Evolutionary conservation across 2,113 vertebrate species (phyloP).

Genomic region (Coryphaenoides rupestris): DNA sequence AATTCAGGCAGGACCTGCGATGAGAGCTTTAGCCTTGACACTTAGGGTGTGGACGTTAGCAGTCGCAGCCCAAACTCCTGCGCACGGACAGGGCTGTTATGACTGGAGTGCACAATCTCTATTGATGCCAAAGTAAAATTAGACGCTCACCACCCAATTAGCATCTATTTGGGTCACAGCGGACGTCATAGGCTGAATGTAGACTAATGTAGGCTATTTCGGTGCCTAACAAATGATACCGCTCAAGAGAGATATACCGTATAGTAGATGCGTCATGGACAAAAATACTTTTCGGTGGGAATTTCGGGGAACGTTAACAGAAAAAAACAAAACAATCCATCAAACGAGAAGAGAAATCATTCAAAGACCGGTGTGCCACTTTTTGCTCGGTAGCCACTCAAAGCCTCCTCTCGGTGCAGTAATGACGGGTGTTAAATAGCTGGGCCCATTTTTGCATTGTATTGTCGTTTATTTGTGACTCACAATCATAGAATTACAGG

Average conservation of each 20-base stretch:
- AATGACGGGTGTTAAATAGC: constrained; percentile 56
- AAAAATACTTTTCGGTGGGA: neutral
- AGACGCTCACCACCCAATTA: constrained; percentile 45
- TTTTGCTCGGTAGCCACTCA: neutral
- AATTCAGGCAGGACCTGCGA: too few relatives aligned
- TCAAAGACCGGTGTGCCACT: too few relatives aligned
- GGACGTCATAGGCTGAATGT: constrained; percentile 63
- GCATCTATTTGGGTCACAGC: constrained; percentile 56
- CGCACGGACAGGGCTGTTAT: too few relatives aligned
- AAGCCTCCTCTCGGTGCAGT: constrained; percentile 2
- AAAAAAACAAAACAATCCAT: constrained; percentile 4
- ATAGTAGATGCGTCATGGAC: too few relatives aligned
- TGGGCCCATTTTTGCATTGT: constrained; percentile 16
- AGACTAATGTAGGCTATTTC: constrained; percentile 59
- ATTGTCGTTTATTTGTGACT: constrained; percentile 39
- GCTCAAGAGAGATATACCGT: constrained; percentile 5
- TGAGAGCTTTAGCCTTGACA: too few relatives aligned
- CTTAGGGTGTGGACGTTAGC: too few relatives aligned
- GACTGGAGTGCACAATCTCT: neutral
- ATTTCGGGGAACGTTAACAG: too few relatives aligned
- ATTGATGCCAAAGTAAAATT: constrained; percentile 32
- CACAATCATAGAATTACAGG: constrained; percentile 44
- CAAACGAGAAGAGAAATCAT: too few relatives aligned
- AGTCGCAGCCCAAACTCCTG: too few relatives aligned
- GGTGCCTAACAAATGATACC: constrained; percentile 57